A percentile compares a stretch with the other conserved stretches of the same genome.
These are phyloP conservation scores for Anguilla anguilla DNA, from an alignment of 2,797 vertebrate genomes.

Conservation along the genomic window DNA sequence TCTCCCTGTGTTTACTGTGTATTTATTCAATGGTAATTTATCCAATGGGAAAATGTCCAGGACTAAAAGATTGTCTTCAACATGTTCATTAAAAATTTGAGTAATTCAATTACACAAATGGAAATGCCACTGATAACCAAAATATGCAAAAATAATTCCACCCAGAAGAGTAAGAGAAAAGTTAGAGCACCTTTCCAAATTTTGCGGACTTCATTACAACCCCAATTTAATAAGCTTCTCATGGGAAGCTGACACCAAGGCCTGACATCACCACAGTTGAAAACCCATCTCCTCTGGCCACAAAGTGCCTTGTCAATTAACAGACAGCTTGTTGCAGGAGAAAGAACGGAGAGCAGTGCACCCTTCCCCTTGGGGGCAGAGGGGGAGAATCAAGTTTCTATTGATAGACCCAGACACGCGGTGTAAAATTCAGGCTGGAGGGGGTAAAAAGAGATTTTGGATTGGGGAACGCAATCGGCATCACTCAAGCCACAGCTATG, in stretches of 20 bases:
- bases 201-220: slow-evolving; percentile 12
- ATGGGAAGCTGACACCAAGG: slow-evolving; percentile 37
- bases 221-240: slow-evolving; percentile 34
- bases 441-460: slow-evolving; percentile 16
- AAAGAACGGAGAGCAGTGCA: slow-evolving; percentile 2
- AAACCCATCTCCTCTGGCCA: slow-evolving; percentile 42
- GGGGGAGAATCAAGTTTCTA: slow-evolving; percentile 32
- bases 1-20: not conserved
- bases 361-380: slow-evolving; percentile 18
- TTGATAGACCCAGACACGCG: slow-evolving; percentile 36
- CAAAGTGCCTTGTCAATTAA: slow-evolving; percentile 43
- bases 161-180: not conserved
- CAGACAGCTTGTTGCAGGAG: slow-evolving; percentile 31
- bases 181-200: not conserved
- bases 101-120: not conserved
- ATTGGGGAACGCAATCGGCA: slow-evolving; percentile 23
- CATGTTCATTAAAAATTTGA: not conserved
- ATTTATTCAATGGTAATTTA: slow-evolving; percentile 17
- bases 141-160: not conserved
- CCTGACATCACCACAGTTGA: slow-evolving; percentile 42
- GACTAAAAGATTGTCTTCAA: not conserved
- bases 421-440: slow-evolving; percentile 36
- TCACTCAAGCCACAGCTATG: slow-evolving; percentile 28
- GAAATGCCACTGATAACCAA: not conserved
- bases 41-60: not conserved